Evolutionary conservation across 2,888 invertebrate genomes (phyloP), one percentile per base, ranked within the genome.

Genomic region (Agriotes lineatus): DNA sequence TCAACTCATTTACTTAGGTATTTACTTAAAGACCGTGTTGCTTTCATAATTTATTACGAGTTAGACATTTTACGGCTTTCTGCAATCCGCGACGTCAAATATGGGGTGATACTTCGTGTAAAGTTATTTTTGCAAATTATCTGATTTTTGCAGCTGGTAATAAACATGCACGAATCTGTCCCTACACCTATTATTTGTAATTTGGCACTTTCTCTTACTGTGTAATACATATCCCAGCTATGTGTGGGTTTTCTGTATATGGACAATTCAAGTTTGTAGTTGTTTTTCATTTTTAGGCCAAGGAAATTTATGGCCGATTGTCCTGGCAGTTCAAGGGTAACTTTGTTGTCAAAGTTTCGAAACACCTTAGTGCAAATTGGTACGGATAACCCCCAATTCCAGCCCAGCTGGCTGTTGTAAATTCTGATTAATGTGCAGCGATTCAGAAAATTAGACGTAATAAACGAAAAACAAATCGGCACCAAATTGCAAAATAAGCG

Each of bases 181-280:
- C n/a, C n/a, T n/a, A n/a, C n/a, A n/a, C n/a, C n/a, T 22, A 2
- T 18, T 6, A 6, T 35, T 42, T 14, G 16, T 2, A 54, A 18
- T 58, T 61, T 50, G 19, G 14, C 33, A 48, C 61, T 61, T 48
- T 61, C 50, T 48, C 48, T 50, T 61, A 1, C 5, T 59, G 20
- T 14, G n/a, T 44, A 33, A 33, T 59, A 42, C 12, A 44, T 20
- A 59, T 45, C 12, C 20, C 22, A 16, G 18, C 20, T 35, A 35
- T 33, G 57, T 19, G 67, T 67, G 58, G 67, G 67, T 57, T 67
- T 56, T 54, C 50, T 61, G 19, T 35, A 67, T 62, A 62, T 62
- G 62, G 62, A 62, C 18, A 61, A 62, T 61, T 48, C 67, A 37
- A 39, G 57, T 50, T 50, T 57, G 37, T 67, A 67, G 33, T 30